Evolutionary conservation across 2,888 invertebrate species (phyloP).

Genomic region (Pristionchus entomophagus): DNA sequence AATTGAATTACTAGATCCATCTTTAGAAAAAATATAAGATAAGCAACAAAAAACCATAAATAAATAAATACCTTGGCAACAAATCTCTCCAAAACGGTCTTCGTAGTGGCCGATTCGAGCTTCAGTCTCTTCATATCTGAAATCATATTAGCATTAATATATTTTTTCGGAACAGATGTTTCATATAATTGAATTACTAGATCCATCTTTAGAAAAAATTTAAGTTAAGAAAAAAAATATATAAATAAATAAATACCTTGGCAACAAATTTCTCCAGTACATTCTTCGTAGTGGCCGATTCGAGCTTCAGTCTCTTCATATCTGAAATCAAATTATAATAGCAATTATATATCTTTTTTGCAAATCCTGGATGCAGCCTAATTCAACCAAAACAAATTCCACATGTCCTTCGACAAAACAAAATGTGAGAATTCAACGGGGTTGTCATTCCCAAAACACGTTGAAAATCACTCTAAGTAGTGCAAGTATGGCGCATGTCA

Average conservation of each 20-base stretch:
- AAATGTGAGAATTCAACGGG: background rate
- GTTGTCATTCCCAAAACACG: constrained; percentile 12
- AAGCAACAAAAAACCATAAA: no score
- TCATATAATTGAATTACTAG: no score
- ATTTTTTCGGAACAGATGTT: no score
- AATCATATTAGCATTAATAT: background rate
- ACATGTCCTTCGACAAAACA: background rate
- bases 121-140: constrained; percentile 24
- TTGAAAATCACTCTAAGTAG: background rate
- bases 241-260: background rate
- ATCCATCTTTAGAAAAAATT: no score
- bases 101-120: background rate
- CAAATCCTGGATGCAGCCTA: background rate
- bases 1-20: no score
- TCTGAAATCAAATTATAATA: background rate
- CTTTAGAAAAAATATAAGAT: no score
- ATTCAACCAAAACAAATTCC: background rate
- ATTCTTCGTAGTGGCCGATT: background rate
- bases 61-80: background rate
- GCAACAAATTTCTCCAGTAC: background rate
- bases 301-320: constrained; percentile 27
- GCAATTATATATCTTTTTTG: background rate
- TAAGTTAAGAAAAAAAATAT: no score
- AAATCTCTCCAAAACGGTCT: background rate
- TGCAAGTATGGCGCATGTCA: background rate